Evolutionary conservation across 2,888 invertebrate species (phyloP).

Genomic region (Ashinkailepas kermadecensis): DNA sequence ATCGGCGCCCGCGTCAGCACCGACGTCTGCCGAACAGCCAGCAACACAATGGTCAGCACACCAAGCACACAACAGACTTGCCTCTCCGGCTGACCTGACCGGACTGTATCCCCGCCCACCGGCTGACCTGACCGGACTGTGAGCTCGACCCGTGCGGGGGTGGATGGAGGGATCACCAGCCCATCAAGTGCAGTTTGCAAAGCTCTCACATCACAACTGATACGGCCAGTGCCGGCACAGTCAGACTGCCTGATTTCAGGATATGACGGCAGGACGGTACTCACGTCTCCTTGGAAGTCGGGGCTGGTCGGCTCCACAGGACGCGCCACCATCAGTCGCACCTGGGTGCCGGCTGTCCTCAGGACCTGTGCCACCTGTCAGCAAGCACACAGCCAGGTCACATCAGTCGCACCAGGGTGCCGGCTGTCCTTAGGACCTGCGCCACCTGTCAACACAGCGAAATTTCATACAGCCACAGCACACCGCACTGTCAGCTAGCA

Average conservation of each 20-base stretch:
- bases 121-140: too few species aligned
- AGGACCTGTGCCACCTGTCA: slow-evolving; percentile 84
- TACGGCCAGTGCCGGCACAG: too few species aligned
- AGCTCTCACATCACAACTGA: too few species aligned
- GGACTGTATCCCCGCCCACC: too few species aligned
- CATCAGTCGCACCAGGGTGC: slow-evolving; percentile 86
- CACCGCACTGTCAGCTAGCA: too few species aligned
- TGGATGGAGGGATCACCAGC: too few species aligned
- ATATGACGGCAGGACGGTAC: background rate
- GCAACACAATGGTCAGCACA: background rate
- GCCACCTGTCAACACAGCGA: slow-evolving; percentile 61
- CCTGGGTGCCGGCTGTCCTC: slow-evolving; percentile 89
- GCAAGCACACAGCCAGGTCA: slow-evolving; percentile 26
- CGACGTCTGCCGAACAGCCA: background rate
- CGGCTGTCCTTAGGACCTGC: slow-evolving; percentile 87
- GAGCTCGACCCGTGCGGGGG: too few species aligned
- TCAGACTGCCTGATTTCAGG: too few species aligned
- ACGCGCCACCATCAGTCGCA: slow-evolving; percentile 87
- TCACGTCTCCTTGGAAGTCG: slow-evolving; percentile 29
- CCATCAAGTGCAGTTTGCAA: too few species aligned
- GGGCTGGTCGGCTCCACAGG: slow-evolving; percentile 65
- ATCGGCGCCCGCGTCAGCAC: slow-evolving; percentile 56
- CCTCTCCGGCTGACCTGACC: too few species aligned
- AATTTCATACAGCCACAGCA: too few species aligned
- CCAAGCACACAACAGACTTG: too few species aligned